Conservation (phyloP, 2,888 invertebrate genomes). For the Pediacus dermestoides region DNA sequence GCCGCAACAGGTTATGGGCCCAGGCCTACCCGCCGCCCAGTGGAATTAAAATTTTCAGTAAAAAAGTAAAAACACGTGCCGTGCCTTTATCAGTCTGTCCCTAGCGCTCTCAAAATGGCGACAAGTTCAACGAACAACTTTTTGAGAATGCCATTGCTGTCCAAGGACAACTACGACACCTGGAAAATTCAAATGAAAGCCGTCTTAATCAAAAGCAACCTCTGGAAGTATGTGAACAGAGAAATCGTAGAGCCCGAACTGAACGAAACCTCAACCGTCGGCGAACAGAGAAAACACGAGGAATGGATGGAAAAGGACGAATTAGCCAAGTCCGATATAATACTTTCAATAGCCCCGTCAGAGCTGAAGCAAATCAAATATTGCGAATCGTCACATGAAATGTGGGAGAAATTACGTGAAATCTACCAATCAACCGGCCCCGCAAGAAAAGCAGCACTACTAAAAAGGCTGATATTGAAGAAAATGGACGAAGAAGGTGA, state of each 20-base stretch:
- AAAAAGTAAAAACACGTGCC: no score
- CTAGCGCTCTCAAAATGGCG: no score
- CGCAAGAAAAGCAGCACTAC: background rate
- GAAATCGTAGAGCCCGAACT: background rate
- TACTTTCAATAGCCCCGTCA: background rate
- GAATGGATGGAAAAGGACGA: background rate
- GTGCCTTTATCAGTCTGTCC: no score
- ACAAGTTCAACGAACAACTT: background rate
- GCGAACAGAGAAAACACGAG: no score
- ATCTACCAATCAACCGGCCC: background rate
- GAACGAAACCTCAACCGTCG: background rate
- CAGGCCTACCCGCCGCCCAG: no score
- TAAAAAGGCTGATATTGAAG: conserved; percentile 1
- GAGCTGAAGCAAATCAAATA: background rate
- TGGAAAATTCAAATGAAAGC: conserved; percentile 4
- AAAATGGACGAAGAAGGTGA: background rate
- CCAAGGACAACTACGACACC: conserved; percentile 2
- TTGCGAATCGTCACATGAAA: background rate
- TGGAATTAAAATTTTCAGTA: no score
- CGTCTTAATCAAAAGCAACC: conserved; percentile 1
- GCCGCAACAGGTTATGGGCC: no score
- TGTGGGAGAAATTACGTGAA: background rate
- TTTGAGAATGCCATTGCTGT: background rate
- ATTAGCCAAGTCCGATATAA: background rate
- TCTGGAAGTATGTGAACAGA: conserved; percentile 1